phyloP scores from a whole-genome alignment of 1,140 invertebrate species.

The Nomia melanderi region DNA sequence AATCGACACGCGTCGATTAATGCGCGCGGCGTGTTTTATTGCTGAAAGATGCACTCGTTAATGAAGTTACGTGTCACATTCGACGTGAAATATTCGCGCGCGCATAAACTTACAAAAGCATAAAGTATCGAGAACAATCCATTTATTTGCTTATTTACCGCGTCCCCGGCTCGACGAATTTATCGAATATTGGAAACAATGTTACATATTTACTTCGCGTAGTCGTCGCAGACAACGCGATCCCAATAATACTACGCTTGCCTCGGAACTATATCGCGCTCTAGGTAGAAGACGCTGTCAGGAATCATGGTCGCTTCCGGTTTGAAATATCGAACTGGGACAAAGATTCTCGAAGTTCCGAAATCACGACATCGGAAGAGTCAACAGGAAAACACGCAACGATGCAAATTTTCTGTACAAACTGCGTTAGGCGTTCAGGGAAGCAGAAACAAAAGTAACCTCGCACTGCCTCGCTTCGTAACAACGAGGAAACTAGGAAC shows the following conservation, averaged over 20 bases:
- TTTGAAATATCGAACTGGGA: constrained; percentile 7
- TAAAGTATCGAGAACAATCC: not conserved
- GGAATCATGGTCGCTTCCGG: not conserved
- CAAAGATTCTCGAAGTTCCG: not conserved
- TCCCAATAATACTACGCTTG: constrained; percentile 2
- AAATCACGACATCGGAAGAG: not conserved
- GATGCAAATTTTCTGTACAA: constrained; percentile 3
- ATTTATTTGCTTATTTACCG: not conserved
- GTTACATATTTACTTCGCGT: not conserved
- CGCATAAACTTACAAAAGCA: too few species aligned
- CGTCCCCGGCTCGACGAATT: not conserved
- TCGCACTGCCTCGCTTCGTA: too few species aligned
- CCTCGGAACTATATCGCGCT: not conserved
- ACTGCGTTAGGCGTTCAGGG: not conserved
- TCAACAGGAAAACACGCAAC: not conserved
- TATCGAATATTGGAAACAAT: constrained; percentile 1
- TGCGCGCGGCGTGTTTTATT: too few species aligned
- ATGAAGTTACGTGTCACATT: too few species aligned
- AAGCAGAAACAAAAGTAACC: not conserved
- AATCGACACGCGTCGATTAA: too few species aligned
- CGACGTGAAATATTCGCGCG: too few species aligned
- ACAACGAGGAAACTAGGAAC: not conserved
- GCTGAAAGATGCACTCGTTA: too few species aligned
- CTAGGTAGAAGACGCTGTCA: constrained; percentile 3
- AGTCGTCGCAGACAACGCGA: not conserved